These are phyloP conservation scores for Hymenopus coronatus DNA, from an alignment of 2,888 invertebrate species.

Conservation along the genomic window DNA sequence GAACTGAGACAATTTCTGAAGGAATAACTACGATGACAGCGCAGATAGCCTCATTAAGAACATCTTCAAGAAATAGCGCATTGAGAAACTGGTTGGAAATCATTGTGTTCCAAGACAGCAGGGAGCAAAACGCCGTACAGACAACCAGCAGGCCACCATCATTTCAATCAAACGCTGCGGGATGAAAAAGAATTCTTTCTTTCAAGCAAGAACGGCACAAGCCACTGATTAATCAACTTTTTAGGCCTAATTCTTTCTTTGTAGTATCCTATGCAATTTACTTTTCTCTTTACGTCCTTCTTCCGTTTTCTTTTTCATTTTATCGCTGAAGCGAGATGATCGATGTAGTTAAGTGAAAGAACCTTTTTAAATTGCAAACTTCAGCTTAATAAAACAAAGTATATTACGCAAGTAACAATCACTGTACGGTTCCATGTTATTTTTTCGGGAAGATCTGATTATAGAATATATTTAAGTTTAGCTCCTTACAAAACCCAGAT, in stretches of 20 bases:
- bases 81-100: background rate
- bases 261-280: background rate
- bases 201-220: background rate
- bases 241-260: background rate
- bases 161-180: background rate
- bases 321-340: too few relatives aligned
- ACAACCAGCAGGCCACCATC: background rate
- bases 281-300: background rate
- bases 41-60: too few relatives aligned
- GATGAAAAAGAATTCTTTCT: background rate
- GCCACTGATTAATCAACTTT: background rate
- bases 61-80: background rate
- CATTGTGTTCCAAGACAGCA: background rate
- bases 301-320: background rate
- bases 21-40: background rate
- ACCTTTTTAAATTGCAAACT: too few relatives aligned
- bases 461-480: too few relatives aligned
- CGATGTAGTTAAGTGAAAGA: too few relatives aligned
- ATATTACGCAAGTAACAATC: too few relatives aligned
- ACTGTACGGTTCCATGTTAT: too few relatives aligned
- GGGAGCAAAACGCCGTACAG: background rate
- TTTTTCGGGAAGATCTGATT: too few relatives aligned
- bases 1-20: background rate
- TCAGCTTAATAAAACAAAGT: too few relatives aligned
- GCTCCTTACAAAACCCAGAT: too few relatives aligned